A percentile compares a stretch with the other conserved stretches of the same genome.
Evolutionary conservation across 2,888 invertebrate species (phyloP).

Genomic region (Rosalia funebris): DNA sequence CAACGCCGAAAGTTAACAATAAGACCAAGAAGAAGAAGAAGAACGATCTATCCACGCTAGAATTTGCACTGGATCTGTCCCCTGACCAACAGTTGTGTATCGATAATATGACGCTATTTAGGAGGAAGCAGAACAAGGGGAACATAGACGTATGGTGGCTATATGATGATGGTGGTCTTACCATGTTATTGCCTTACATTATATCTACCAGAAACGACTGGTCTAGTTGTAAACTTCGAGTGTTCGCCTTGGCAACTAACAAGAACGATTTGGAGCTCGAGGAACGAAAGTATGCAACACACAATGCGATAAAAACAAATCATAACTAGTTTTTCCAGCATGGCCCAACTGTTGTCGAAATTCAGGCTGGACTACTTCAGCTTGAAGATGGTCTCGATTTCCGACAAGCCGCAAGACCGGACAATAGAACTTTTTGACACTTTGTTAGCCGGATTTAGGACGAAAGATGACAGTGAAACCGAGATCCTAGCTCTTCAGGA

Average conservation of each 20-base stretch:
- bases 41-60: constrained; percentile 1
- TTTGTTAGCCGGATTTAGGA: constrained; percentile 75
- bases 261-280: constrained; percentile 81
- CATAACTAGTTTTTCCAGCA: constrained; percentile 68
- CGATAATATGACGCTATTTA: constrained; percentile 78
- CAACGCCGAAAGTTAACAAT: constrained; percentile 12
- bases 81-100: constrained; percentile 68
- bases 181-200: constrained; percentile 86
- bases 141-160: constrained; percentile 96
- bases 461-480: constrained; percentile 67
- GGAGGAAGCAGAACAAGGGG: constrained; percentile 81
- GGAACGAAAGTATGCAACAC: constrained; percentile 79
- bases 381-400: constrained; percentile 90
- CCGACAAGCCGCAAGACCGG: constrained; percentile 80
- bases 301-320: constrained; percentile 15
- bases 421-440: constrained; percentile 80
- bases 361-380: constrained; percentile 95
- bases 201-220: constrained; percentile 82
- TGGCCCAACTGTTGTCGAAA: constrained; percentile 91
- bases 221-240: constrained; percentile 80
- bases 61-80: constrained; percentile 48
- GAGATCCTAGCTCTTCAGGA: constrained; percentile 81
- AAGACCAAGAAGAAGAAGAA: constrained; percentile 13
- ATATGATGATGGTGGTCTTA: constrained; percentile 91
- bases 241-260: constrained; percentile 86